Conservation (phyloP, 37 sponge, comb jelly and placozoan species). For the Chondrilla cf. caribensis region DNA sequence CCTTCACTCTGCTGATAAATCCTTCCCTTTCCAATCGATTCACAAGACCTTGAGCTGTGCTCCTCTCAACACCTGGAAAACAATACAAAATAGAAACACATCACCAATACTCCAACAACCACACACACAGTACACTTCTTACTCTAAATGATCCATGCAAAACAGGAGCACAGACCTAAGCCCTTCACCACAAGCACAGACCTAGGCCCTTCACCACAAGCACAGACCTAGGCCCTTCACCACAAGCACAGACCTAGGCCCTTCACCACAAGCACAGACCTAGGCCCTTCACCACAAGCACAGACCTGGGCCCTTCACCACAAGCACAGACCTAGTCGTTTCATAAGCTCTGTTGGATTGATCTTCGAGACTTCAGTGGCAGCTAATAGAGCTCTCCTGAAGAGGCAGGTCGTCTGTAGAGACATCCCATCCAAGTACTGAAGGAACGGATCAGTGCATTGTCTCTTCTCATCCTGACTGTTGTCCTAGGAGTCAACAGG, state of each 20-base stretch:
- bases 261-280: too few species aligned
- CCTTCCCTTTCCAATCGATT: slow-evolving; percentile 77
- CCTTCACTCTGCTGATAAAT: slow-evolving; percentile 42
- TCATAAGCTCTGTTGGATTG: slow-evolving; percentile 34
- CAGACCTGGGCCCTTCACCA: too few species aligned
- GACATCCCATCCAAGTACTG: slow-evolving; percentile 37
- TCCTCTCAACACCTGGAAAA: slow-evolving; percentile 35
- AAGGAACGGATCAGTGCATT: slow-evolving; percentile 62
- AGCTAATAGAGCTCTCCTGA: slow-evolving; percentile 73
- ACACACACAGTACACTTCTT: too few species aligned
- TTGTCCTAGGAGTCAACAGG: too few species aligned
- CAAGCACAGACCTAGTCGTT: slow-evolving; percentile 63
- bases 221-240: too few species aligned
- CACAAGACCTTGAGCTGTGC: slow-evolving; percentile 70
- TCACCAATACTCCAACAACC: too few species aligned
- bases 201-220: too few species aligned
- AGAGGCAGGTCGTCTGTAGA: slow-evolving; percentile 67
- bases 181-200: too few species aligned
- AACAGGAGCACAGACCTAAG: too few species aligned
- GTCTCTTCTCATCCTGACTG: background rate
- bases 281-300: too few species aligned
- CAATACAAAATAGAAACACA: background rate
- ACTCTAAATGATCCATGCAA: too few species aligned
- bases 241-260: too few species aligned
- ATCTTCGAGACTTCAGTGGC: slow-evolving; percentile 51